Percentiles rank a stretch among this genome's conserved stretches.
Evolutionary conservation across 1,140 invertebrate species (phyloP).

Genomic region (Drosophila mojavensis): DNA sequence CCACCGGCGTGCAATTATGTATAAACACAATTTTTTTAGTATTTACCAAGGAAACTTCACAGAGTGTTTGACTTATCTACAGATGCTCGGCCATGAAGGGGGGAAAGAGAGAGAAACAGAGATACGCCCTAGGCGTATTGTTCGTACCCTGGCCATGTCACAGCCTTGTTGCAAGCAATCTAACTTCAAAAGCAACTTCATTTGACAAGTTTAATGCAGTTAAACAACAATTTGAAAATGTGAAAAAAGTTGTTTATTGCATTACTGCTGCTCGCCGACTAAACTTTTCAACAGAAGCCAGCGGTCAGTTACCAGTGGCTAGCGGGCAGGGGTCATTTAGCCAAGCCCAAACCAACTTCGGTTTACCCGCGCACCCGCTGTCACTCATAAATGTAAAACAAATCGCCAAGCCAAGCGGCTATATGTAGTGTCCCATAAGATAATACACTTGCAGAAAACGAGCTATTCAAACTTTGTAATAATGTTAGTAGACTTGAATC

Average conservation of each 20-base stretch:
- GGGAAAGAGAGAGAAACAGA: conserved; percentile 26
- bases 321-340: conserved; percentile 20
- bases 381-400: conserved; percentile 66
- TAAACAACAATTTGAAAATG: conserved; percentile 64
- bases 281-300: conserved; percentile 61
- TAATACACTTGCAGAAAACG: conserved; percentile 8
- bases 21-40: conserved; percentile 39
- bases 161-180: conserved; percentile 57
- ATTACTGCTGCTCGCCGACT: conserved; percentile 65
- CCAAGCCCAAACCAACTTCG: conserved; percentile 4
- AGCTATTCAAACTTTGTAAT: conserved; percentile 26
- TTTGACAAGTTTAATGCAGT: conserved; percentile 79
- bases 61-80: conserved; percentile 61
- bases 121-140: conserved; percentile 30
- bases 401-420: conserved; percentile 29
- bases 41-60: conserved; percentile 64
- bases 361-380: conserved; percentile 26
- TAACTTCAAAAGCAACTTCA: conserved; percentile 73
- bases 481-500: no score
- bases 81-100: conserved; percentile 10
- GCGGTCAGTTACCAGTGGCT: conserved; percentile 11
- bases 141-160: conserved; percentile 9
- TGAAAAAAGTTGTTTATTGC: conserved; percentile 65
- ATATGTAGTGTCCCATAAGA: conserved; percentile 8
- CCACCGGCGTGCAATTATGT: conserved; percentile 62